A percentile compares a stretch with the other conserved stretches of the same genome.
These are phyloP conservation scores for Tichodroma muraria DNA, from an alignment of 2,113 vertebrate genomes.

Conservation along the genomic window DNA sequence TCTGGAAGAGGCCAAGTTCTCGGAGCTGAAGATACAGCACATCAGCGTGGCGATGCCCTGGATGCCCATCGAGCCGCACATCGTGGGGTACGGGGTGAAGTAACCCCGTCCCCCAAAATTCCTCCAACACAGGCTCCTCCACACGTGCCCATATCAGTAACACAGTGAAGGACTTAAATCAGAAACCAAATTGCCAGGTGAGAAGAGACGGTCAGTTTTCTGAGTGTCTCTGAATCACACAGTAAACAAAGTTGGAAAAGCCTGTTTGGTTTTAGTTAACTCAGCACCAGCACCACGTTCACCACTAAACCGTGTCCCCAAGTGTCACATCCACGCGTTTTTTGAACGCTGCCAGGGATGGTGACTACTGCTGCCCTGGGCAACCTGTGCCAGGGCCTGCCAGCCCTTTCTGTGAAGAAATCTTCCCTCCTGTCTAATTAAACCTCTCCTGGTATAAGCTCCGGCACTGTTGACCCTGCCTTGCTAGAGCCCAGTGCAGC, in stretches of 20 bases:
- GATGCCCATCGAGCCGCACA: conserved; percentile 68
- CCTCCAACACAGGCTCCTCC: not conserved
- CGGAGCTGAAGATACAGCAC: conserved; percentile 70
- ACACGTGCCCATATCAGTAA: fast-evolving
- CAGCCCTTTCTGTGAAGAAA: not conserved
- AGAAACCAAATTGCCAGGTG: not conserved
- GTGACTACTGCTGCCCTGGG: not conserved
- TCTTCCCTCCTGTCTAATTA: not conserved
- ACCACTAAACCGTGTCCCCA: not conserved
- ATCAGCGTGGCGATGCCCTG: conserved; percentile 42
- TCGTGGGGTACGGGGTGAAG: conserved; percentile 81
- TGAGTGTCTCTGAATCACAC: too few species aligned
- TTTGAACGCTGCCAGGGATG: not conserved
- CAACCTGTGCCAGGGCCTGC: not conserved
- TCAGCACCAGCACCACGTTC: not conserved
- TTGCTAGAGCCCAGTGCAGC: fast-evolving
- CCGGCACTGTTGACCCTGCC: not conserved
- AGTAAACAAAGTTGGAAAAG: not conserved
- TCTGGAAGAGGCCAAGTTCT: conserved; percentile 78
- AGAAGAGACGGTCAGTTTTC: not conserved
- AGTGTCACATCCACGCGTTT: fast-evolving
- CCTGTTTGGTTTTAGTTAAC: too few species aligned
- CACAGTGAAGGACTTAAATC: not conserved
- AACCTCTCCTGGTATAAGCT: not conserved
- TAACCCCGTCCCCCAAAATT: not conserved